A percentile compares a stretch with the other conserved stretches of the same genome.
phyloP scores from a whole-genome alignment of 2,113 vertebrate species.

The Malurus cyaneus region DNA sequence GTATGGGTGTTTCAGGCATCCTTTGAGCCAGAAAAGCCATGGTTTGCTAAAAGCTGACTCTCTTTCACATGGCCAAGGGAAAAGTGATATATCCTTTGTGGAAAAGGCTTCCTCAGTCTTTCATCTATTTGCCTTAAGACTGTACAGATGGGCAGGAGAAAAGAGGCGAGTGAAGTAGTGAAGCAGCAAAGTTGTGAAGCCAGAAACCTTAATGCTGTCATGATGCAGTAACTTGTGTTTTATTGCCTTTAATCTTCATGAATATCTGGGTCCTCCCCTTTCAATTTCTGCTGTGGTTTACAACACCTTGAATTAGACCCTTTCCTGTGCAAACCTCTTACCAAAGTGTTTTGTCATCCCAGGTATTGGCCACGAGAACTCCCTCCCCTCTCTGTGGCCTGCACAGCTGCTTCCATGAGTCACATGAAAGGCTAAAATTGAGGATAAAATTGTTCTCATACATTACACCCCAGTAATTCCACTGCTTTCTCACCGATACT shows the following conservation, averaged over 20 bases:
- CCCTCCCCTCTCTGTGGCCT: neutral
- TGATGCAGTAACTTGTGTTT: neutral
- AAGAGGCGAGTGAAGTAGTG: too few relatives aligned
- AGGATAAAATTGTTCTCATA: neutral
- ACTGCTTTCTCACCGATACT: neutral
- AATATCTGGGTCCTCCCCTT: neutral
- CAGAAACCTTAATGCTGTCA: neutral
- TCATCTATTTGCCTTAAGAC: neutral
- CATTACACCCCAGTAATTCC: neutral
- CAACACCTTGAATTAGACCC: neutral
- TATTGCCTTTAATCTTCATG: neutral
- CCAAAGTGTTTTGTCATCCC: neutral
- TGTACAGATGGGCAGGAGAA: neutral
- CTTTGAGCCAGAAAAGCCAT: neutral
- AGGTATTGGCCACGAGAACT: neutral
- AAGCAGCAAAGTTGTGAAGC: neutral
- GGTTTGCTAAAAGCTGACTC: neutral
- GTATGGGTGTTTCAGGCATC: fast-evolving
- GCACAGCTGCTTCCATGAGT: fast-evolving
- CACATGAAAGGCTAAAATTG: neutral
- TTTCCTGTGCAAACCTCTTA: neutral
- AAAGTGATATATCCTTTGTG: fast-evolving
- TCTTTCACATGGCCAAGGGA: neutral
- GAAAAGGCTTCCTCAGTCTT: neutral
- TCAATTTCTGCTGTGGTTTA: neutral